These are phyloP conservation scores for Pelobates fuscus DNA, from an alignment of 2,113 vertebrate species.

Conservation along the genomic window DNA sequence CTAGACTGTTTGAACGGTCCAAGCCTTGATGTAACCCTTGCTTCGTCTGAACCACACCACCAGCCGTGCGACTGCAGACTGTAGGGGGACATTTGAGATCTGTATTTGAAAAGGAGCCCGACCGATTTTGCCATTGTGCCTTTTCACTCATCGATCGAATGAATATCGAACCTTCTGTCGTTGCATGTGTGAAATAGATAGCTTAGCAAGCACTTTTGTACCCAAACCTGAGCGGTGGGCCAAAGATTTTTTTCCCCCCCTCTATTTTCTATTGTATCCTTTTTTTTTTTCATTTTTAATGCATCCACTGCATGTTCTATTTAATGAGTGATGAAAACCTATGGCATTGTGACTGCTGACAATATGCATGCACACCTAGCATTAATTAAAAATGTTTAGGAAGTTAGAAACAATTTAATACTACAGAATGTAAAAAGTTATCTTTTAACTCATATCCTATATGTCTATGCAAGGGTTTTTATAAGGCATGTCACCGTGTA, in stretches of 20 bases:
- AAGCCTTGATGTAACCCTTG: slow-evolving; percentile 98
- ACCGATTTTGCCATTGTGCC: slow-evolving; percentile 97
- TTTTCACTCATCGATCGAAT: slow-evolving; percentile 99
- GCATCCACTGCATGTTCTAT: slow-evolving; percentile 57
- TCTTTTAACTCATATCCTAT: not conserved
- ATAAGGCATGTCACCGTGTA: no score
- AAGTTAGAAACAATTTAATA: not conserved
- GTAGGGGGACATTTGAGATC: slow-evolving; percentile 89
- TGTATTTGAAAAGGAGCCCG: slow-evolving; percentile 95
- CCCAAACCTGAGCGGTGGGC: slow-evolving; percentile 78
- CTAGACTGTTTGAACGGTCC: slow-evolving; percentile 96
- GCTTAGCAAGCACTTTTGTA: slow-evolving; percentile 94
- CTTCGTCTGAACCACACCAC: slow-evolving; percentile 86
- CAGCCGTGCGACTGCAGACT: slow-evolving; percentile 86
- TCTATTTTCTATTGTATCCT: slow-evolving; percentile 58
- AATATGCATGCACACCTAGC: slow-evolving; percentile 39
- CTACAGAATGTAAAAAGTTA: not conserved
- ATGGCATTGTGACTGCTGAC: slow-evolving; percentile 34
- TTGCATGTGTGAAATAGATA: slow-evolving; percentile 95
- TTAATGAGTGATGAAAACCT: slow-evolving; percentile 54
- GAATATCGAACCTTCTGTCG: slow-evolving; percentile 99
- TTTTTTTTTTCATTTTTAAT: slow-evolving; percentile 60
- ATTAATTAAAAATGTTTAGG: slow-evolving; percentile 20
- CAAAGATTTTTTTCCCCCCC: slow-evolving; percentile 71
- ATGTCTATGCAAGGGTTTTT: no score